Percentiles rank a stretch among this genome's conserved stretches.
These are phyloP conservation scores for Heliornis fulica DNA, from an alignment of 2,113 vertebrate genomes.

Conservation along the genomic window DNA sequence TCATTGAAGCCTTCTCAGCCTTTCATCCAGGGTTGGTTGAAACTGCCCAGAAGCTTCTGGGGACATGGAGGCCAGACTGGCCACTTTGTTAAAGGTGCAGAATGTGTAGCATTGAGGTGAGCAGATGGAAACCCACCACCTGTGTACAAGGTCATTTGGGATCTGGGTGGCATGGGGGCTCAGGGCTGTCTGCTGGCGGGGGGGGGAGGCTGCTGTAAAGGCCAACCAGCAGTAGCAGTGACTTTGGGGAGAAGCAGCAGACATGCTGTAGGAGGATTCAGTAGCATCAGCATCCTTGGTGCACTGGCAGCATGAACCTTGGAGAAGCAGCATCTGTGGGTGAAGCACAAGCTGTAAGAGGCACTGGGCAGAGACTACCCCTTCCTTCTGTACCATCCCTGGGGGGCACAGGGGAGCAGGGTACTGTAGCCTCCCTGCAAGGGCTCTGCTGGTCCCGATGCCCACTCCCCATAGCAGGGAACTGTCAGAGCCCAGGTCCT, in stretches of 20 bases:
- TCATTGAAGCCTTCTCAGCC: neutral
- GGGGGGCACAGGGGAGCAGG: neutral
- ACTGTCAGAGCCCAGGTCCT: neutral
- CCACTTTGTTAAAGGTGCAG: accelerated
- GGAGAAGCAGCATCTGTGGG: neutral
- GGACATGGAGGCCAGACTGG: neutral
- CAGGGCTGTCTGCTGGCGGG: neutral
- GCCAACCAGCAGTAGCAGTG: too few species aligned
- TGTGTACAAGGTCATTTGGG: neutral
- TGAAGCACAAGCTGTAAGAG: neutral
- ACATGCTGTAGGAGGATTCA: neutral
- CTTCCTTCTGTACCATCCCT: accelerated
- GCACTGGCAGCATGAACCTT: neutral
- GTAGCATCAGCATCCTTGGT: accelerated
- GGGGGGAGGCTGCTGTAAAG: neutral
- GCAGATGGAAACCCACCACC: neutral
- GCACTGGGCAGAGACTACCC: neutral
- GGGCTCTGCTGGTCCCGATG: neutral
- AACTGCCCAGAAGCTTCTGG: neutral
- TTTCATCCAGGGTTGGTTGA: neutral
- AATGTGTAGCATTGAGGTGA: neutral
- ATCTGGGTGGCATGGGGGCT: neutral
- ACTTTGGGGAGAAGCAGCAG: too few species aligned
- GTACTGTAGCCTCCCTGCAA: neutral
- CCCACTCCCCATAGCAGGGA: accelerated